Evolutionary conservation across 2,797 vertebrate genomes (phyloP).

Genomic region (Peromyscus eremicus): DNA sequence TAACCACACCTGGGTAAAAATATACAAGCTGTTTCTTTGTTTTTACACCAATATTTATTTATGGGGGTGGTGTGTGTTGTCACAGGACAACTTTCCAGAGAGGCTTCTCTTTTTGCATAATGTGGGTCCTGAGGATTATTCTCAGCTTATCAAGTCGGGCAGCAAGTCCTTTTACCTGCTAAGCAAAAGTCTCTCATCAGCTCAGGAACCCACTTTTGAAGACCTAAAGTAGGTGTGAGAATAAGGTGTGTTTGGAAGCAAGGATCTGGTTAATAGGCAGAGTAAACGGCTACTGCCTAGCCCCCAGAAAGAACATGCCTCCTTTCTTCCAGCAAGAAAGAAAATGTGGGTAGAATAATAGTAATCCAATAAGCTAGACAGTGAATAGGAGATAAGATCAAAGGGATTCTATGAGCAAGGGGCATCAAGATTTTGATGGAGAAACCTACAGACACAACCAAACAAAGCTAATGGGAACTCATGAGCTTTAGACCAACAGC

Average conservation of each 20-base stretch:
- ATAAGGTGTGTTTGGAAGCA: background rate
- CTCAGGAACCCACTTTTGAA: background rate
- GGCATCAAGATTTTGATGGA: too few relatives aligned
- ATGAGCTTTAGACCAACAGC: too few relatives aligned
- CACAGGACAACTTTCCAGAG: background rate
- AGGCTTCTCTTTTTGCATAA: too few relatives aligned
- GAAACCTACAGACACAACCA: too few relatives aligned
- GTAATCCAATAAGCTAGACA: background rate
- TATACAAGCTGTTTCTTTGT: background rate
- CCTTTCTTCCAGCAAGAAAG: background rate
- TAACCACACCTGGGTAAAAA: background rate
- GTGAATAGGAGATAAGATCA: background rate
- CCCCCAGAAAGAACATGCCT: background rate
- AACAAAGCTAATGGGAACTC: too few relatives aligned
- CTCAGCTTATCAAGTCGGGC: background rate
- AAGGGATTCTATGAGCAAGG: too few relatives aligned
- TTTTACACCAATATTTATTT: background rate
- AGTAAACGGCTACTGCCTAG: background rate
- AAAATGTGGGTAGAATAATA: background rate
- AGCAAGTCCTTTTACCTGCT: background rate
- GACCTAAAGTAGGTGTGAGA: background rate
- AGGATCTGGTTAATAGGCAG: background rate
- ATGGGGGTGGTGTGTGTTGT: background rate
- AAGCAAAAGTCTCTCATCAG: background rate
- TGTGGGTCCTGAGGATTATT: background rate